Evolutionary conservation across 2,888 invertebrate species (phyloP).

Genomic region (Lomographa bimaculata): DNA sequence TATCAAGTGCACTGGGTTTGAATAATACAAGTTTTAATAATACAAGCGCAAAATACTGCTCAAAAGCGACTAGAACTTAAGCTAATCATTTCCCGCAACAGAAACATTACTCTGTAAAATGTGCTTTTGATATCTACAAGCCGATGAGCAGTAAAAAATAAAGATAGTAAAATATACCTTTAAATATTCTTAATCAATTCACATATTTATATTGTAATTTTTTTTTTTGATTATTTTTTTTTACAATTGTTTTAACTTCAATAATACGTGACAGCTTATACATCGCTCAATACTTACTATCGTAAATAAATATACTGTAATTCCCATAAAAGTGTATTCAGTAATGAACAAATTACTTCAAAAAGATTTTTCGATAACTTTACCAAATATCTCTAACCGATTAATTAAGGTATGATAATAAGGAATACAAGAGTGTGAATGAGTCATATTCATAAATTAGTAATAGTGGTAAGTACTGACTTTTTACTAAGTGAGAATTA

Average conservation of each 20-base stretch:
- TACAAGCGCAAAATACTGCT: slow-evolving; percentile 16
- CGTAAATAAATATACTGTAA: slow-evolving; percentile 4
- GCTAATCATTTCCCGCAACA: background rate
- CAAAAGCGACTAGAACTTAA: slow-evolving; percentile 13
- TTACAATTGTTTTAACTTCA: slow-evolving; percentile 1
- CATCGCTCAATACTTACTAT: slow-evolving; percentile 9
- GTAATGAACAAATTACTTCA: slow-evolving; percentile 37
- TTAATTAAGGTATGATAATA: slow-evolving; percentile 8
- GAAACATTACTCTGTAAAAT: background rate
- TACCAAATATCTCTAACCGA: slow-evolving; percentile 47
- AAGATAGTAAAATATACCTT: too few species aligned
- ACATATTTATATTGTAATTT: too few species aligned
- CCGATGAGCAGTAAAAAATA: slow-evolving; percentile 1
- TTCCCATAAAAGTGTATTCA: slow-evolving; percentile 23
- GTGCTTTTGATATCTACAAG: background rate
- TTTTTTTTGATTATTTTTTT: too few species aligned
- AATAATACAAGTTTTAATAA: slow-evolving; percentile 12
- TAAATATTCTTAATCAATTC: too few species aligned
- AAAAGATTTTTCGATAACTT: slow-evolving; percentile 55
- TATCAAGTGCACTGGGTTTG: slow-evolving; percentile 15
- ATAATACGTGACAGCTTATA: slow-evolving; percentile 2
- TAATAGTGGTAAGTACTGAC: slow-evolving; percentile 15
- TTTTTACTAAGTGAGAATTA: slow-evolving; percentile 6
- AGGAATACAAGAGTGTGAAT: background rate
- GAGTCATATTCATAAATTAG: slow-evolving; percentile 5